phyloP scores from a whole-genome alignment of 2,797 vertebrate genomes.

The Odontamblyopus lacepedii region DNA sequence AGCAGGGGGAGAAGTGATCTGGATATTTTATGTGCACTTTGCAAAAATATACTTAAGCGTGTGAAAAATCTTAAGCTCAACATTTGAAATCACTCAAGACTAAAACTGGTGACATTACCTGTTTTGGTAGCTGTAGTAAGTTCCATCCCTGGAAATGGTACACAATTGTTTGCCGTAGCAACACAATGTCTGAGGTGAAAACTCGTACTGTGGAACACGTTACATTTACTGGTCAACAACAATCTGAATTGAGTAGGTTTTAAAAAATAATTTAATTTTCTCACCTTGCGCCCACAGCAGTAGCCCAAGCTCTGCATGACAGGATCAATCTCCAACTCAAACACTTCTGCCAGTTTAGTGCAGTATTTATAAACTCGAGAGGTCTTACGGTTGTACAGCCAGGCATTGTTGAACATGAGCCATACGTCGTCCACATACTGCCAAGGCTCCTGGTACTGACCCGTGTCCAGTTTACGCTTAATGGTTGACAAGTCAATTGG shows the following conservation, averaged over 20 bases:
- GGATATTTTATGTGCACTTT: slow-evolving; percentile 21
- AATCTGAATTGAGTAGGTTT: background rate
- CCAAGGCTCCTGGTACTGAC: slow-evolving; percentile 98
- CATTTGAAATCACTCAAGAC: too few relatives aligned
- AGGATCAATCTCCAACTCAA: slow-evolving; percentile 95
- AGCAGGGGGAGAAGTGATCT: slow-evolving; percentile 83
- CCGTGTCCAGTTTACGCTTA: slow-evolving; percentile 96
- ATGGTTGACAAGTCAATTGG: slow-evolving; percentile 99
- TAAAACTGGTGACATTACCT: slow-evolving; percentile 79
- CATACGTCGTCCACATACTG: slow-evolving; percentile 98
- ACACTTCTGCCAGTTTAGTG: slow-evolving; percentile 96
- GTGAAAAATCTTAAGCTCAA: background rate
- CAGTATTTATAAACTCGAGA: slow-evolving; percentile 98
- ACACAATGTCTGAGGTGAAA: slow-evolving; percentile 97
- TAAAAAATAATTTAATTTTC: slow-evolving; percentile 1
- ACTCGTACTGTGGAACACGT: slow-evolving; percentile 87
- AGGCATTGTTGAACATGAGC: slow-evolving; percentile 99
- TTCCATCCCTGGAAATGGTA: slow-evolving; percentile 96
- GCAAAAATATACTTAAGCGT: background rate
- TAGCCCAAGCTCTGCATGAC: slow-evolving; percentile 98
- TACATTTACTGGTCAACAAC: background rate
- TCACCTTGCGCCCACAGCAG: slow-evolving; percentile 97
- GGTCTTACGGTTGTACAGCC: slow-evolving; percentile 98
- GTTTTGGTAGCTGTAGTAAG: slow-evolving; percentile 99
- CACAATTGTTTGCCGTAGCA: slow-evolving; percentile 98